Base-by-base conservation (phyloP, 2,113 vertebrate genomes). In the Eonycteris spelaea region DNA sequence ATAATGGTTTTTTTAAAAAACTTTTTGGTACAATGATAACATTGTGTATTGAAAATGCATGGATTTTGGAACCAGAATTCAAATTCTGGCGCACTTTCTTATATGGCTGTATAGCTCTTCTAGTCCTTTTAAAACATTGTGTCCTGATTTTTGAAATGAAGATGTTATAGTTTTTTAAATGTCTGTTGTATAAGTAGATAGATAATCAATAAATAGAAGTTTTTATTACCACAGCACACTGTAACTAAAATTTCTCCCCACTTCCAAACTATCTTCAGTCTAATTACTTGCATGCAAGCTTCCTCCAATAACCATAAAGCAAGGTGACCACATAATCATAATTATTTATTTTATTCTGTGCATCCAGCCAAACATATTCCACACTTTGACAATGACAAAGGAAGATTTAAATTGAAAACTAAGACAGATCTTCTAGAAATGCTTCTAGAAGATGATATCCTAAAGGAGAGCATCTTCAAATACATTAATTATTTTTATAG, bases 121-220 rank as follows among this genome's bases (percentile, higher is more conserved):
- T 48, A 86, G 26, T 1, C 6, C 7, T 86, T 83, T 57, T 61
- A 51, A 87, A 95, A 73, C 6, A 48, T 35, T n/a, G 0, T 71
- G 19, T 83, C 10, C 48, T 84, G 21, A 87, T 22, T 48, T 94
- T 95, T 65, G 12, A 82, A 90, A 78, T 93, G 74, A 90, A 86
- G 15, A 77, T 77, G 2, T 7, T 53, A 16, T 35, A 18, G 22
- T 38, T 88, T 78, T 83, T 59, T 57, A 19, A 86, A 86, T 48
- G 26, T 61, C 53, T 65, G 3, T 45, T 91, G 63, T 89, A 73
- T 57, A 90, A 26, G 14, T 30, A 82, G 5, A n/a, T 14, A 61
- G 7, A n/a, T 14, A 61, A 77, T 90, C 30, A 95, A 77, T 53
- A 40, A 48, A 57, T 15, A 67, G 5, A 6, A 67, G 3, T 48